Conservation (phyloP, 2,797 vertebrate species). For the Spinibarbus caldwelli region DNA sequence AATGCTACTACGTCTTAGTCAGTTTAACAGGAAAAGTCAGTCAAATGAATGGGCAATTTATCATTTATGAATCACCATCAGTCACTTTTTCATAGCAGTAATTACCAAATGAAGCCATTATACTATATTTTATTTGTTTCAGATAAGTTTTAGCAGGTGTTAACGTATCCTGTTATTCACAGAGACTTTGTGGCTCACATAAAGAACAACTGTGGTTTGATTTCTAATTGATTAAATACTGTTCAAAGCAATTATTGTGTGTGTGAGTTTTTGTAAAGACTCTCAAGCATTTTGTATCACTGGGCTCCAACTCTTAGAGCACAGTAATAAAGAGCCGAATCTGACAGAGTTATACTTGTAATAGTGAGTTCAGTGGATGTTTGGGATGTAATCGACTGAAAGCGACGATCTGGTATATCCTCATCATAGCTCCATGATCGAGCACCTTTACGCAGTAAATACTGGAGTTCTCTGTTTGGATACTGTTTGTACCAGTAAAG, state of each 20-base stretch:
- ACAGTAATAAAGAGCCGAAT: slow-evolving; percentile 14
- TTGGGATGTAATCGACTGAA: neutral
- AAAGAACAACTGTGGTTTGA: neutral
- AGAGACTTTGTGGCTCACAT: neutral
- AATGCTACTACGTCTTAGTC: too few species aligned
- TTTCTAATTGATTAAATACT: neutral
- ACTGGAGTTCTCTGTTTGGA: slow-evolving; percentile 36
- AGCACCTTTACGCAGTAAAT: slow-evolving; percentile 49
- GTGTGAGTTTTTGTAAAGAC: slow-evolving; percentile 28
- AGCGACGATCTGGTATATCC: neutral
- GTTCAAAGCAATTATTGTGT: neutral
- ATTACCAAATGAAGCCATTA: neutral
- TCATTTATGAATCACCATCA: neutral
- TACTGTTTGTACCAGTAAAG: slow-evolving; percentile 54
- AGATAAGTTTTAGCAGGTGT: neutral
- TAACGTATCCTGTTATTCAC: neutral
- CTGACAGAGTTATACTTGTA: neutral
- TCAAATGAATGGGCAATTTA: neutral
- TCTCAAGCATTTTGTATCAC: slow-evolving; percentile 23
- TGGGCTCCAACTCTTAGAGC: neutral
- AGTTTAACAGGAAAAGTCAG: neutral
- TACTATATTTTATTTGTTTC: neutral
- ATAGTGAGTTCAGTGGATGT: neutral
- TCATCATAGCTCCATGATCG: accelerated
- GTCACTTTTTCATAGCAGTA: neutral